These are phyloP conservation scores for Melanotaenia maccullochi DNA, from an alignment of 2,797 vertebrate species.

Conservation along the genomic window DNA sequence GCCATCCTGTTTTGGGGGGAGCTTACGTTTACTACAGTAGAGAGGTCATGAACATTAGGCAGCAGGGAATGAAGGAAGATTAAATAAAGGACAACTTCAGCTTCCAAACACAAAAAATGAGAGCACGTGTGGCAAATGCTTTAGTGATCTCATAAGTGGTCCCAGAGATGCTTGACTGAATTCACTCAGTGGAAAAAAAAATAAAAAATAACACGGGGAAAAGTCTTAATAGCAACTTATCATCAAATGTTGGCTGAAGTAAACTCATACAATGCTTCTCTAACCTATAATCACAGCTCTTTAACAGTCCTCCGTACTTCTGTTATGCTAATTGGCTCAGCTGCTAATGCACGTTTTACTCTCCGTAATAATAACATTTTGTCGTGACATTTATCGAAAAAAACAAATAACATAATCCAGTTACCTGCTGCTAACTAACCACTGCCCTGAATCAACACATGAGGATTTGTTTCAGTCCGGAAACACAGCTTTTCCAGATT, in stretches of 20 bases:
- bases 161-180: not conserved
- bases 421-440: not conserved
- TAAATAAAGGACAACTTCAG: not conserved
- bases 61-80: not conserved
- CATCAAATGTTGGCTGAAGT: not conserved
- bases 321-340: slow-evolving; percentile 40
- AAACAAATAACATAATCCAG: not conserved
- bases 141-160: not conserved
- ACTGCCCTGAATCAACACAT: not conserved
- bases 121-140: not conserved
- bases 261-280: not conserved
- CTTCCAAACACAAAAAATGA: not conserved
- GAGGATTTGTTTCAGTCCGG: fast-evolving
- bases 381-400: not conserved
- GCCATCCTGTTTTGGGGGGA: slow-evolving; percentile 44
- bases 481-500: not conserved
- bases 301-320: not conserved
- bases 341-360: not conserved
- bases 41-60: not conserved
- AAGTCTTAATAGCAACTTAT: not conserved
- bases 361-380: not conserved
- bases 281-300: not conserved
- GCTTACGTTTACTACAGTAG: not conserved
- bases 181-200: not conserved
- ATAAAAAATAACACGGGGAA: not conserved